These are phyloP conservation scores for Pherbina coryleti DNA, from an alignment of 2,888 invertebrate species.

Conservation along the genomic window DNA sequence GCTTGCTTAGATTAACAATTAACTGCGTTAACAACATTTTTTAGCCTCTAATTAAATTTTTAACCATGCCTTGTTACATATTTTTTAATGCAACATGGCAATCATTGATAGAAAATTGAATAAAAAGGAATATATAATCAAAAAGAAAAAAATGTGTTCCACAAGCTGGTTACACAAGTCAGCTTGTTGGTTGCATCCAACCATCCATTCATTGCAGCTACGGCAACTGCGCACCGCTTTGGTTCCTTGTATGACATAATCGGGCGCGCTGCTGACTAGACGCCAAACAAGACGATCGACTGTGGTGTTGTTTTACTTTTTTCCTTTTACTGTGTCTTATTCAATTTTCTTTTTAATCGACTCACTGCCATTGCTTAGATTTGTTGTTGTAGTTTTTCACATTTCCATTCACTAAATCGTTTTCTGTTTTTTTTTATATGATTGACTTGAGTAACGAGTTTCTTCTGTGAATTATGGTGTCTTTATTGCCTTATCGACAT, in stretches of 20 bases:
- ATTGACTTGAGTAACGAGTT: background rate
- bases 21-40: background rate
- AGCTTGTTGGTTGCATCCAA: background rate
- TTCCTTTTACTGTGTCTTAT: background rate
- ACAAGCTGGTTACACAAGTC: constrained; percentile 2
- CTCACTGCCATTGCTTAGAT: constrained; percentile 23
- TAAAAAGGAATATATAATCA: background rate
- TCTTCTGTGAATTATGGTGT: background rate
- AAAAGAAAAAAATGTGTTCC: background rate
- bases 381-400: constrained; percentile 4
- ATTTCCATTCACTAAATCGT: background rate
- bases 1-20: background rate
- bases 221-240: constrained; percentile 1
- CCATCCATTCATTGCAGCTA: constrained; percentile 1
- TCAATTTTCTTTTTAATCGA: constrained; percentile 16
- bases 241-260: constrained; percentile 35
- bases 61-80: background rate
- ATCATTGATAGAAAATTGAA: background rate
- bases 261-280: background rate
- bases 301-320: background rate
- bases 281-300: constrained; percentile 11
- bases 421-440: background rate
- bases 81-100: background rate
- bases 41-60: constrained; percentile 9
- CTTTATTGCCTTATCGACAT: constrained; percentile 4